Percentiles rank a stretch among this genome's conserved stretches.
These are phyloP conservation scores for Hanleya hanleyi DNA, from an alignment of 2,888 invertebrate species.

Conservation along the genomic window DNA sequence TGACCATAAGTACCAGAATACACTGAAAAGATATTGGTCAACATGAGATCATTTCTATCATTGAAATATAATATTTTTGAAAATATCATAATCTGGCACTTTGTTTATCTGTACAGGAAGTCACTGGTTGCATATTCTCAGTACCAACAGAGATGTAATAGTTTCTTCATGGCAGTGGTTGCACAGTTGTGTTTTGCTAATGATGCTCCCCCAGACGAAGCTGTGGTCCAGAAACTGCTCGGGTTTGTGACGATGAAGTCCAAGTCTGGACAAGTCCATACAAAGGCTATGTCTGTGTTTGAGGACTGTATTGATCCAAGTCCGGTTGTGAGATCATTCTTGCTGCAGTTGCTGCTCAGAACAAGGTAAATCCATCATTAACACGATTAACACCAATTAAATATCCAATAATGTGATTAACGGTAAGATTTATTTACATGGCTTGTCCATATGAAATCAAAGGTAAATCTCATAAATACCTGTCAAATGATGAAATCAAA, in stretches of 20 bases:
- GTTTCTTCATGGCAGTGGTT: slow-evolving; percentile 46
- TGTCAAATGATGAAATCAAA: too few species aligned
- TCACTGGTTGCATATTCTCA: slow-evolving; percentile 11
- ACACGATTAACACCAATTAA: neutral
- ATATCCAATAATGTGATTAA: neutral
- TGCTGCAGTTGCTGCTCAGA: slow-evolving; percentile 58
- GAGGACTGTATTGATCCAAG: slow-evolving; percentile 59
- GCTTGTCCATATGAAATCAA: too few species aligned
- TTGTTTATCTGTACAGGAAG: neutral
- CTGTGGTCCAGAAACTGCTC: slow-evolving; percentile 36
- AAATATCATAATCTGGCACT: too few species aligned
- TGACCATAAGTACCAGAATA: too few species aligned
- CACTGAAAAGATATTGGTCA: too few species aligned
- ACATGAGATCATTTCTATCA: too few species aligned
- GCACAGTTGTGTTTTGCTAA: slow-evolving; percentile 41
- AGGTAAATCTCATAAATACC: too few species aligned
- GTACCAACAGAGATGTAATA: slow-evolving; percentile 39
- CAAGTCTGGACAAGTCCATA: slow-evolving; percentile 20
- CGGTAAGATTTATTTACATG: too few species aligned
- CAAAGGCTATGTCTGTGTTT: slow-evolving; percentile 54
- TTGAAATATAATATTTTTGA: too few species aligned
- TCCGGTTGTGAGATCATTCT: slow-evolving; percentile 62
- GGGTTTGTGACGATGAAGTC: slow-evolving; percentile 27
- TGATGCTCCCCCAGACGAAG: slow-evolving; percentile 31
- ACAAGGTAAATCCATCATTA: slow-evolving; percentile 44